phyloP scores from a whole-genome alignment of 37 sponge, comb jelly and placozoan species.

The Lycopodina hypogea region DNA sequence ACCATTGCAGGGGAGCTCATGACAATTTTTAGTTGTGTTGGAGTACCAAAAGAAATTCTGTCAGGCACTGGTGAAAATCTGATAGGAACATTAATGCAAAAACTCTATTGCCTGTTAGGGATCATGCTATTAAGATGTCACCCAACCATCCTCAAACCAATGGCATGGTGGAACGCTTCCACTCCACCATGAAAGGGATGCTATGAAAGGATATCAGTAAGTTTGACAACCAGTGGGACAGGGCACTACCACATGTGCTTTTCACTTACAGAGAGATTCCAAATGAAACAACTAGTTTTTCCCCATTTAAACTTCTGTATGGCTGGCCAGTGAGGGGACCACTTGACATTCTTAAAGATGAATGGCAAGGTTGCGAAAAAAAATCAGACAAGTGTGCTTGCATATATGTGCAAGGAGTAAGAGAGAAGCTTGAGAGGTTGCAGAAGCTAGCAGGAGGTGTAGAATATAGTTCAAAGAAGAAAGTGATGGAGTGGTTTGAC shows the following conservation, averaged over 20 bases:
- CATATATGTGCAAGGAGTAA: background rate
- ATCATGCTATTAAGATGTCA: slow-evolving; percentile 22
- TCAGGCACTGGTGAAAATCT: slow-evolving; percentile 36
- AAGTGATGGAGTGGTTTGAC: too few species aligned
- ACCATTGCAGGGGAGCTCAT: too few species aligned
- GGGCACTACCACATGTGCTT: slow-evolving; percentile 15
- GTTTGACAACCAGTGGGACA: too few species aligned
- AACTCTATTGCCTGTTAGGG: slow-evolving; percentile 3
- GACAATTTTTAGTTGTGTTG: slow-evolving; percentile 30
- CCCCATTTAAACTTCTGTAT: too few species aligned
- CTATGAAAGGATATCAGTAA: too few species aligned
- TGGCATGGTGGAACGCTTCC: too few species aligned
- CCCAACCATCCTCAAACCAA: slow-evolving; percentile 47
- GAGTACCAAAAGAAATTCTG: slow-evolving; percentile 31
- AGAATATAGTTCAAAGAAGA: too few species aligned
- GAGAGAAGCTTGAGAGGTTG: background rate
- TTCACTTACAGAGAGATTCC: slow-evolving; percentile 44
- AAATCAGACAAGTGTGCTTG: background rate
- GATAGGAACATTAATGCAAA: slow-evolving; percentile 5
- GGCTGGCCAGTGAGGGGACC: too few species aligned
- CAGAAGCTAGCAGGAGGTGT: background rate
- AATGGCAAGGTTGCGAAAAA: too few species aligned
- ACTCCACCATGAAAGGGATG: too few species aligned
- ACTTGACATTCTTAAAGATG: too few species aligned
- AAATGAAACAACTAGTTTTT: too few species aligned